These are phyloP conservation scores for Heterodera filipjevi DNA, from an alignment of 2,888 invertebrate species.

Conservation along the genomic window DNA sequence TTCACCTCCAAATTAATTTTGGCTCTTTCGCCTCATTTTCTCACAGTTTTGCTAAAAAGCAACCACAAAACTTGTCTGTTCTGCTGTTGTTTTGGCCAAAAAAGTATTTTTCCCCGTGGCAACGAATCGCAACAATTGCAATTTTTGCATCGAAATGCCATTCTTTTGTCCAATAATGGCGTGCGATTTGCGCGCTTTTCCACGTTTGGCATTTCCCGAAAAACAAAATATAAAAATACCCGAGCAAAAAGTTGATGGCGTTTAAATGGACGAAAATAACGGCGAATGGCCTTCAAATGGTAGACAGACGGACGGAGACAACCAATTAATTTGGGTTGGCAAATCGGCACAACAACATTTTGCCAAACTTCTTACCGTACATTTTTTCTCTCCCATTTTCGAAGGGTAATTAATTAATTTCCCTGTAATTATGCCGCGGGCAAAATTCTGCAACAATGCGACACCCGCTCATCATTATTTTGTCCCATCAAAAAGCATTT, in stretches of 20 bases:
- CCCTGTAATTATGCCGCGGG: background rate
- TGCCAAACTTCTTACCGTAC: background rate
- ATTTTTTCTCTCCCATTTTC: background rate
- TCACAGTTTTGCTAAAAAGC: background rate
- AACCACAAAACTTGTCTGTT: background rate
- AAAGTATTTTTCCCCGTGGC: background rate
- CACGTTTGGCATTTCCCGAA: no score
- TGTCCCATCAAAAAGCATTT: conserved; percentile 9
- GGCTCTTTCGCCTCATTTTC: background rate
- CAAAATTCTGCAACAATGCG: background rate
- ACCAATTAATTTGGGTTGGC: no score
- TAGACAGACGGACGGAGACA: background rate
- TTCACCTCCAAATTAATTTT: background rate
- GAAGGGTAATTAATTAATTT: background rate
- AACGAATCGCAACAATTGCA: background rate
- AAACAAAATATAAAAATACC: background rate
- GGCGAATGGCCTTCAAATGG: background rate
- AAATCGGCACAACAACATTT: background rate
- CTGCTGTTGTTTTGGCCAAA: background rate
- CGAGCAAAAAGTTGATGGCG: background rate
- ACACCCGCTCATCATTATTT: background rate
- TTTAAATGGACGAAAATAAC: background rate
- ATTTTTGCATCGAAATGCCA: background rate
- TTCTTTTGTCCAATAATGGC: no score
- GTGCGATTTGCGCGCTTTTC: no score